These are phyloP conservation scores for Megaustenia siamemsis DNA, from an alignment of 2,888 invertebrate genomes.

Conservation along the genomic window DNA sequence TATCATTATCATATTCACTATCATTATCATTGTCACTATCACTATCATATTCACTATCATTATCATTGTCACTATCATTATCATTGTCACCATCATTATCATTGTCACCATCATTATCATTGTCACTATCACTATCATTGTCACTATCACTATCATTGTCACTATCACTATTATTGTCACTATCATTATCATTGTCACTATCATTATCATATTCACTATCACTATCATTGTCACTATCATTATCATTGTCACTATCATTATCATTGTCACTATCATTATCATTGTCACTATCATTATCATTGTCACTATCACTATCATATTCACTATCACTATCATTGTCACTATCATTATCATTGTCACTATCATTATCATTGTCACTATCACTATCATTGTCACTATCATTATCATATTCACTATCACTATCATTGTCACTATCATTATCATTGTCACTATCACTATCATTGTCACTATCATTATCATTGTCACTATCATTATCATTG, in stretches of 20 bases:
- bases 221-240: too few species aligned
- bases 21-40: too few species aligned
- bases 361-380: neutral
- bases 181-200: too few species aligned
- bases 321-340: constrained; percentile 11
- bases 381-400: constrained; percentile 4
- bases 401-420: too few species aligned
- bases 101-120: too few species aligned
- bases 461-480: neutral
- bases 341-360: neutral
- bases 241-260: neutral
- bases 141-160: neutral
- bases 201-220: too few species aligned
- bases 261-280: constrained; percentile 16
- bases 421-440: neutral
- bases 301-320: too few species aligned
- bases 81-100: too few species aligned
- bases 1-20: too few species aligned
- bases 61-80: too few species aligned
- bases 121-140: too few species aligned
- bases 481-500: neutral
- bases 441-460: neutral
- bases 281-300: constrained; percentile 7
- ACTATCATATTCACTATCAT: too few species aligned
- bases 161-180: neutral